Evolutionary conservation across 2,888 invertebrate species (phyloP).

Genomic region (Macrophya alboannulata): DNA sequence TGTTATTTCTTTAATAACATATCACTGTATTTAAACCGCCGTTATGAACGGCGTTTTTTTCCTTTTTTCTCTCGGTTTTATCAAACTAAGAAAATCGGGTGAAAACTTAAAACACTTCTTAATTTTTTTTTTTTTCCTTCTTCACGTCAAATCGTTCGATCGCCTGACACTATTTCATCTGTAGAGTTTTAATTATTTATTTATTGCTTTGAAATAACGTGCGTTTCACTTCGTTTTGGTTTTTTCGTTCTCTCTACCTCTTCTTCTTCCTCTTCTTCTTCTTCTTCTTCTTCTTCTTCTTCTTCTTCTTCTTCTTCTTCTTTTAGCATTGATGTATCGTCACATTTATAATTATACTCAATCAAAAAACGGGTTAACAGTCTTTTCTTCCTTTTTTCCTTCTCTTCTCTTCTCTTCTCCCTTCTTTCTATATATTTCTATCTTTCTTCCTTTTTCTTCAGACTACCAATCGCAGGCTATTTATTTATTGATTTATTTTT

Average conservation of each 20-base stretch:
- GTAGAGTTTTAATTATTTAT: not conserved
- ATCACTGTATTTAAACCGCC: slow-evolving; percentile 22
- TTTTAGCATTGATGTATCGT: slow-evolving; percentile 1
- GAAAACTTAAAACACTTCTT: not conserved
- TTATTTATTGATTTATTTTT: not conserved
- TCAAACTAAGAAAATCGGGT: not conserved
- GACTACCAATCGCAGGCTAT: not conserved
- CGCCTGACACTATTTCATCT: not conserved
- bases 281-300: no score
- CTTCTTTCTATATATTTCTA: no score
- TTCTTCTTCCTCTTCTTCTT: not conserved
- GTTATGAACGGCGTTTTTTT: not conserved
- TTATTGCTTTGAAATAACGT: not conserved
- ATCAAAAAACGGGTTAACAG: not conserved
- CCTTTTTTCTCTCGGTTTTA: not conserved
- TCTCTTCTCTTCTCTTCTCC: no score
- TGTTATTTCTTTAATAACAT: slow-evolving; percentile 1
- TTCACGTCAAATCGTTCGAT: not conserved
- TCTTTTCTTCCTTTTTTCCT: not conserved
- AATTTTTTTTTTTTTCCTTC: not conserved
- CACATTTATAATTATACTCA: not conserved
- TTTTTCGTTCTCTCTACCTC: not conserved
- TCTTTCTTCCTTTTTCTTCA: not conserved
- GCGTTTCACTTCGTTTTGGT: not conserved
- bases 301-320: not conserved